Percentiles rank a stretch among this genome's conserved stretches.
phyloP scores from a whole-genome alignment of 2,113 vertebrate genomes.

The Periophthalmodon schlosseri region DNA sequence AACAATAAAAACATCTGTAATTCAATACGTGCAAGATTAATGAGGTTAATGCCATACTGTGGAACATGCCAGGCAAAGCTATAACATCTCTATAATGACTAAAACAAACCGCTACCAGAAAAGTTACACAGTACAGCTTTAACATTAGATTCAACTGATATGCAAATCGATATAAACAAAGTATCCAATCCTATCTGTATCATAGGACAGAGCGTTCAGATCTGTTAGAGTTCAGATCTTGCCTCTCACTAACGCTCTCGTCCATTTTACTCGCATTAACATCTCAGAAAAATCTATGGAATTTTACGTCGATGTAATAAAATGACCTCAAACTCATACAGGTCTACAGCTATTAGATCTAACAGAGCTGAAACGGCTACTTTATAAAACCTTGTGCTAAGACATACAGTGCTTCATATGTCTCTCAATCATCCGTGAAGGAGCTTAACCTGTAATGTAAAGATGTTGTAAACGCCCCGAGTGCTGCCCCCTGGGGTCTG shows the following conservation, averaged over 20 bases:
- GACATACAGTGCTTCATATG: not conserved
- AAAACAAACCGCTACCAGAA: too few relatives aligned
- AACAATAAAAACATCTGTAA: too few relatives aligned
- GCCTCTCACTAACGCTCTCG: not conserved
- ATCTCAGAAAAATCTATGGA: not conserved
- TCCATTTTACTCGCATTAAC: not conserved
- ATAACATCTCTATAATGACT: too few relatives aligned
- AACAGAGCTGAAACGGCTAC: not conserved
- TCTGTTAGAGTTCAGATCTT: too few relatives aligned
- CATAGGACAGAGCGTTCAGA: too few relatives aligned
- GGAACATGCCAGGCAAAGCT: too few relatives aligned
- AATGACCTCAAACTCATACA: not conserved
- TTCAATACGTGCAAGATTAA: too few relatives aligned
- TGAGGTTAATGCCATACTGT: too few relatives aligned
- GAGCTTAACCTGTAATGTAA: not conserved
- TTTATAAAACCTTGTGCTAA: not conserved
- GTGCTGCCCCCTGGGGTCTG: not conserved
- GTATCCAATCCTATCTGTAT: too few relatives aligned
- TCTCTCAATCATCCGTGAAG: conserved; percentile 9
- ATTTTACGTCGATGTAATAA: not conserved
- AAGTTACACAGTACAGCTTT: too few relatives aligned
- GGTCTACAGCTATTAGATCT: not conserved
- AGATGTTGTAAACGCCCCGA: conserved; percentile 9
- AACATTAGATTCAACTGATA: too few relatives aligned
- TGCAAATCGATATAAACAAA: too few relatives aligned